Evolutionary conservation across 2,113 vertebrate genomes (phyloP), one percentile per base, ranked within the genome.

Genomic region (Ancistrus triradiatus): DNA sequence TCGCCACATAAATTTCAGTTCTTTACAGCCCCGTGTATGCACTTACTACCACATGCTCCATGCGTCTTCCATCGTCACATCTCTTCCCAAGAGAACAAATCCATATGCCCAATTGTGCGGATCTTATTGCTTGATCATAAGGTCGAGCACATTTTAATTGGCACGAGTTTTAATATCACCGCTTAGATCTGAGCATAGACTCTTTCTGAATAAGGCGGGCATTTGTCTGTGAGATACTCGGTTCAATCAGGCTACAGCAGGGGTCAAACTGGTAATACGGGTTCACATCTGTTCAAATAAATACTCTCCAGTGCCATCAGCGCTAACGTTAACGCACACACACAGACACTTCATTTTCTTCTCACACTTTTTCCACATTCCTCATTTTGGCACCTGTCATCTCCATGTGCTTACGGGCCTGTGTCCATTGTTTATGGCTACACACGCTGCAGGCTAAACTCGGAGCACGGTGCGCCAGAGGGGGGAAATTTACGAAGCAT

Each of bases 211-310:
- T 80, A 76, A n/a, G 14, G 9, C 6, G 38, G 38, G 38, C 38
- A 42, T 83, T 85, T 72, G 81, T 77, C 77, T 80, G 78, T 72
- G 55, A 73, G 74, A 75, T 68, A 80, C 71, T 63, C 77, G 72
- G 69, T 73, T 77, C 74, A 75, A 75, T 78, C 77, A 77, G 81
- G 76, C 73, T 63, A 76, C 80, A 76, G 77, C 76, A 72, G 74
- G 79, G 81, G 80, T 82, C 78, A 81, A 27, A 59, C 70, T 73
- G 72, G 75, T 65, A 80, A 64, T 28, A 71, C 74, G 72, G 77
- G 80, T 80, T 82, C 81, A 86, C 79, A 86, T 86, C 86, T 83
- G 83, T 85, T 82, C 74, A 84, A 85, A 84, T 86, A 83, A 86
- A 84, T 82, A 74, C 71, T 79, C 46, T 76, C 55, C 62, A 64